Conservation (phyloP, 2,888 invertebrate genomes). For the Pristionchus entomophagus region DNA sequence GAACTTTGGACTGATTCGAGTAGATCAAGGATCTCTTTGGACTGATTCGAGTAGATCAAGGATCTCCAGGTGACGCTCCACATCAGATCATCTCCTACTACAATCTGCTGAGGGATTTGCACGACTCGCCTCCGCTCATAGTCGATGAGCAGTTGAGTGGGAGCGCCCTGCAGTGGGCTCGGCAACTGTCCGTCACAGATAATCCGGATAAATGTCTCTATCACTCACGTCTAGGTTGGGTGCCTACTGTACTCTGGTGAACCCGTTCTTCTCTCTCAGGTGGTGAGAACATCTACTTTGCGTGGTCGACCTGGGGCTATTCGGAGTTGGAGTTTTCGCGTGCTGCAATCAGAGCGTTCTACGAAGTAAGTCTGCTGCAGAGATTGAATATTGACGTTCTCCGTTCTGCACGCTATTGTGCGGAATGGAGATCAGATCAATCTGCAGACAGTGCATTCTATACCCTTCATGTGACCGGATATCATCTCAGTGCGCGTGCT, state of each 20-base stretch:
- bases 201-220: conserved; percentile 34
- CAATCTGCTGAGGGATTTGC: conserved; percentile 33
- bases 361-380: conserved; percentile 4
- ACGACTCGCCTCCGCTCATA: conserved; percentile 29
- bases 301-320: conserved; percentile 28
- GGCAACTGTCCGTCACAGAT: background rate
- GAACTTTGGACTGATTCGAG: background rate
- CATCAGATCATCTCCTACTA: conserved; percentile 44
- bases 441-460: too few species aligned
- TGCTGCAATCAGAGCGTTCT: conserved; percentile 36
- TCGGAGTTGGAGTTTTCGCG: conserved; percentile 5
- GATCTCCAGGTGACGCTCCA: background rate
- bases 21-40: too few species aligned
- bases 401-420: too few species aligned
- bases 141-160: background rate
- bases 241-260: background rate
- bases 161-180: background rate
- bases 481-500: background rate
- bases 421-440: too few species aligned
- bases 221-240: conserved; percentile 31
- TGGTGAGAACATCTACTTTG: conserved; percentile 49
- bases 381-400: background rate
- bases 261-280: conserved; percentile 1
- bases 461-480: conserved; percentile 2
- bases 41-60: background rate